Evolutionary conservation across 2,113 vertebrate species (phyloP), one percentile per base, ranked within the genome.

Genomic region (Pseudorhombus dupliciocellatus): DNA sequence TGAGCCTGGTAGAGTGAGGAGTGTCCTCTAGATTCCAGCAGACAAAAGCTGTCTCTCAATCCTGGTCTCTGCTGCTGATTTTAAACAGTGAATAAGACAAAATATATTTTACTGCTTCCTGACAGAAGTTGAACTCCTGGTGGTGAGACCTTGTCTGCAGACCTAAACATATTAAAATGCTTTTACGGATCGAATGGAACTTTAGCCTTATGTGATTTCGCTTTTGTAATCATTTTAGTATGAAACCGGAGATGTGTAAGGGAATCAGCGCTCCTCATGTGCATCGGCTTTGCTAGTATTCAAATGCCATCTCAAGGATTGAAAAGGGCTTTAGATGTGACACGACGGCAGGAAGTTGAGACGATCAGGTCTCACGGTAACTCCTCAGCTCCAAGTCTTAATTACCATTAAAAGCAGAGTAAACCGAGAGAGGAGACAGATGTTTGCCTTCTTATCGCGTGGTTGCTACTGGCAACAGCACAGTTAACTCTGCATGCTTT

Each of bases 181-280:
- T 87, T 80, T 87, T 54, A 91, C 50, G 42, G 82, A 60, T 89
- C 79, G 60, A 90, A 84, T 60, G 51, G 46, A 81, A 77, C 46
- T 16, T 2, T 60, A 80, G 61, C 51, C 75, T 88, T 60, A 86
- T 82, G 52, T 7, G 40, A 82, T 87, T 88, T 80, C 22, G 57
- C 58, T 81, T 28, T 52, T 34, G 63, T 54, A 61, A 67, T 82
- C 68, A 80, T 88, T 84, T 83, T 72, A 62, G 55, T 72, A 56
- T 44, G 66, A 81, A 86, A 81, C 65, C 15, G 0, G 60, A 75
- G 78, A 70, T 25, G 63, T 51, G 48, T 56, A 64, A 46, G 53
- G 75, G 57, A 81, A 75, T 56, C 5, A 9, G 34, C 44, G 57
- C 55, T 24, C 40, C n/a, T 57, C 18, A 15, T 64, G 21, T 62